Evolutionary conservation across 2,113 vertebrate species (phyloP), one percentile per base, ranked within the genome.

Genomic region (Athene cunicularia): DNA sequence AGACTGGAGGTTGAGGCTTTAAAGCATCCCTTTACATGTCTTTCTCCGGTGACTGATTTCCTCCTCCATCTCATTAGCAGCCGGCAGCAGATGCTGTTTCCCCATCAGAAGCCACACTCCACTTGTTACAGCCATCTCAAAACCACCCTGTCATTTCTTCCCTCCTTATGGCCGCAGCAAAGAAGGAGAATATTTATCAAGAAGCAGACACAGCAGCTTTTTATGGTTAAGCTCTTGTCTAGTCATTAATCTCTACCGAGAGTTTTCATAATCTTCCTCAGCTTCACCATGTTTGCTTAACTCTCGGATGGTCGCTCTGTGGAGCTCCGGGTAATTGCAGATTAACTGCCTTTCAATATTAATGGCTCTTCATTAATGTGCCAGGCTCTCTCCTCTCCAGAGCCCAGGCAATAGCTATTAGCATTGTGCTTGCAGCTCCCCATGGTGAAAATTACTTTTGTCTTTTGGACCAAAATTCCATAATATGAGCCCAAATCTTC

Each of bases 321-420:
- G 73, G 76, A 83, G 80, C 56, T 52, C 45, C 13, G 28, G 32
- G 35, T 89, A 91, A 95, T 89, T 90, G 41, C 49, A 87, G 76
- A 95, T 96, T 91, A 97, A 93, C 45, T 70, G 91, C 66, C 94
- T 80, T 94, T 90, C 88, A 89, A 49, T 93, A 94, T 95, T 89
- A 95, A 93, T 90, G 52, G 62, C 30, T 93, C 86, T 94, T 86
- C 59, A 72, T 89, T 91, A 91, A 72, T 10, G 27, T 6, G 1
- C 75, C 5, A 4, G 39, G 49, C 53, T 80, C 41, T 86, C 37
- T 80, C 32, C 17, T 33, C 41, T 59, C 37, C 80, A 47, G 72
- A 88, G 59, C 28, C 37, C 4, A 14, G 41, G 43, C 63, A 11
- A 67, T 30, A 90, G 32, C 67, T 88, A 41, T 86, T 83, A 82